These are phyloP conservation scores for Vanessa atalanta DNA, from an alignment of 1,140 invertebrate genomes.

Conservation along the genomic window DNA sequence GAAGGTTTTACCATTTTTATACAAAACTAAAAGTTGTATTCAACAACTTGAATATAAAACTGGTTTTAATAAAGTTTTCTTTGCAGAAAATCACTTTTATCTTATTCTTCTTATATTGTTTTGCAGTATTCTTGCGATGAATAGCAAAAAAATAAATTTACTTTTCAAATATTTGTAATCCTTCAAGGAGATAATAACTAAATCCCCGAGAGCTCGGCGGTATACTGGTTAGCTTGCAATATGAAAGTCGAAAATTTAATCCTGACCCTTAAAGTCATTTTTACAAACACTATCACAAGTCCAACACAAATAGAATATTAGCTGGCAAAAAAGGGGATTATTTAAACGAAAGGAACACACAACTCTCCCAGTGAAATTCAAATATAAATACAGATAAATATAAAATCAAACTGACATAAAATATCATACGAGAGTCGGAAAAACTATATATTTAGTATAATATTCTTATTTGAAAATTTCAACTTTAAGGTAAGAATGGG, in stretches of 20 bases:
- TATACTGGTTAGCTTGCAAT: no score
- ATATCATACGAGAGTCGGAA: neutral
- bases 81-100: slow-evolving; percentile 1
- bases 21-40: neutral
- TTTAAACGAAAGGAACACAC: neutral
- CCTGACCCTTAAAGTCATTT: no score
- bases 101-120: slow-evolving; percentile 1
- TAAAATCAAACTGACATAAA: slow-evolving; percentile 36
- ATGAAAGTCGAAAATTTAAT: no score
- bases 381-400: slow-evolving; percentile 37
- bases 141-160: neutral
- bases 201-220: no score
- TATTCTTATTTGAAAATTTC: no score
- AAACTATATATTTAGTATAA: neutral
- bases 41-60: slow-evolving; percentile 1
- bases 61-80: slow-evolving; percentile 7
- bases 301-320: no score
- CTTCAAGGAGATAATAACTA: neutral
- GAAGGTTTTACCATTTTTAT: neutral
- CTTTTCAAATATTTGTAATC: neutral
- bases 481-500: no score
- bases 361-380: slow-evolving; percentile 31
- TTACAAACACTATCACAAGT: no score
- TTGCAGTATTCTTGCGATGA: neutral
- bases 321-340: no score